These are phyloP conservation scores for Bagarius yarrelli DNA, from an alignment of 2,113 vertebrate species.

Conservation along the genomic window DNA sequence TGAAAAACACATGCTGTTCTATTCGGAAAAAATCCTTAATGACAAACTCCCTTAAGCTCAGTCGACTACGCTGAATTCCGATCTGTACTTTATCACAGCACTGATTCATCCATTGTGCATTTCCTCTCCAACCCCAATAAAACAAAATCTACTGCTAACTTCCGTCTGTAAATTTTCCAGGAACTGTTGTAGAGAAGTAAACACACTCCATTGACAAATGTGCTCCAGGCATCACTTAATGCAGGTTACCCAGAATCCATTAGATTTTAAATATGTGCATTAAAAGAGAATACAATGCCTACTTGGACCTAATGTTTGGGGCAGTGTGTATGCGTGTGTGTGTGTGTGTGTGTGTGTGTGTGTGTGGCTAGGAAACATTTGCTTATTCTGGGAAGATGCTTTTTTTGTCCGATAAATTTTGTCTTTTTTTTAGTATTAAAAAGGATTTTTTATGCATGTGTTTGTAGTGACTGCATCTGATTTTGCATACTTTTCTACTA, in stretches of 20 bases:
- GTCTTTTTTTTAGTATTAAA: too few species aligned
- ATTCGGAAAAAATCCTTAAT: not conserved
- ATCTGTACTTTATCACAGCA: not conserved
- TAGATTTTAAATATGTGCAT: constrained; percentile 43
- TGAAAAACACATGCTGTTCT: not conserved
- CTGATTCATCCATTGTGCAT: not conserved
- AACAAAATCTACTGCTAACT: too few species aligned
- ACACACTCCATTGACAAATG: not conserved
- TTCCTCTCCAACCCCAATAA: too few species aligned
- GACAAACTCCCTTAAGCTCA: not conserved
- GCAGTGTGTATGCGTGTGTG: constrained; percentile 4
- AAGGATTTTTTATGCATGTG: too few species aligned
- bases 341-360: not conserved
- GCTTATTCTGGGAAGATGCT: not conserved
- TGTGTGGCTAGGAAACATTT: not conserved
- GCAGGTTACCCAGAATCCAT: constrained; percentile 38
- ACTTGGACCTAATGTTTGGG: constrained; percentile 12
- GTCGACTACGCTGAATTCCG: not conserved
- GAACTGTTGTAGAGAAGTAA: not conserved
- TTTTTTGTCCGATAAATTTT: too few species aligned
- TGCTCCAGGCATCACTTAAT: not conserved
- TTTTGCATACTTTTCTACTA: too few species aligned
- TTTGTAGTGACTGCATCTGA: too few species aligned
- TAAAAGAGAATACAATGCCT: constrained; percentile 21
- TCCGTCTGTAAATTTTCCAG: not conserved